Conservation (phyloP, 2,888 invertebrate genomes). For the Endomychus coccineus region DNA sequence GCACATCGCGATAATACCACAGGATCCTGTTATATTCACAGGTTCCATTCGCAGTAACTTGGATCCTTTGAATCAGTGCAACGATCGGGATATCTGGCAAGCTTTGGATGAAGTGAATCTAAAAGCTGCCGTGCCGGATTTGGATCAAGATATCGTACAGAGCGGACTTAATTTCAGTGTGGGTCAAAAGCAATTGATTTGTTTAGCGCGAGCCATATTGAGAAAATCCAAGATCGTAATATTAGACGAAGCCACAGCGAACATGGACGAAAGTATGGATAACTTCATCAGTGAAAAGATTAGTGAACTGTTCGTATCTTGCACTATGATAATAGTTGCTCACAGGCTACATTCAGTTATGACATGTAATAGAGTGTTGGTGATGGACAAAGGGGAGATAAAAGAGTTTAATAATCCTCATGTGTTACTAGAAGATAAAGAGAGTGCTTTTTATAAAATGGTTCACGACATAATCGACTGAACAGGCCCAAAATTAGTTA, state of each 20-base stretch:
- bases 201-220: slow-evolving; percentile 43
- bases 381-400: slow-evolving; percentile 69
- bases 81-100: slow-evolving; percentile 32
- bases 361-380: slow-evolving; percentile 75
- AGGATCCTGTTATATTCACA: slow-evolving; percentile 47
- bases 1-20: slow-evolving; percentile 48
- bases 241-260: slow-evolving; percentile 14
- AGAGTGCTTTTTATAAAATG: slow-evolving; percentile 56
- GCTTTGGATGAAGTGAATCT: slow-evolving; percentile 38
- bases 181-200: slow-evolving; percentile 52
- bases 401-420: slow-evolving; percentile 73
- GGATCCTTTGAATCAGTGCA: slow-evolving; percentile 29
- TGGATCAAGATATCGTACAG: slow-evolving; percentile 25
- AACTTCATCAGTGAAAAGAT: slow-evolving; percentile 11
- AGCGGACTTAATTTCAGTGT: slow-evolving; percentile 37
- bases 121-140: slow-evolving; percentile 34
- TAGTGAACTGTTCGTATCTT: slow-evolving; percentile 7
- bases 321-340: slow-evolving; percentile 12
- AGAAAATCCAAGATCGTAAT: slow-evolving; percentile 12
- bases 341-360: slow-evolving; percentile 64
- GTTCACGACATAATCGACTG: too few species aligned
- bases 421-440: slow-evolving; percentile 51
- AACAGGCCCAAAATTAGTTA: too few species aligned
- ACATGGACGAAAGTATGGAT: slow-evolving; percentile 14
- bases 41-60: slow-evolving; percentile 48